A percentile compares a stretch with the other conserved stretches of the same genome.
phyloP scores from a whole-genome alignment of 2,888 invertebrate genomes.

The Pristionchus arcanus region DNA sequence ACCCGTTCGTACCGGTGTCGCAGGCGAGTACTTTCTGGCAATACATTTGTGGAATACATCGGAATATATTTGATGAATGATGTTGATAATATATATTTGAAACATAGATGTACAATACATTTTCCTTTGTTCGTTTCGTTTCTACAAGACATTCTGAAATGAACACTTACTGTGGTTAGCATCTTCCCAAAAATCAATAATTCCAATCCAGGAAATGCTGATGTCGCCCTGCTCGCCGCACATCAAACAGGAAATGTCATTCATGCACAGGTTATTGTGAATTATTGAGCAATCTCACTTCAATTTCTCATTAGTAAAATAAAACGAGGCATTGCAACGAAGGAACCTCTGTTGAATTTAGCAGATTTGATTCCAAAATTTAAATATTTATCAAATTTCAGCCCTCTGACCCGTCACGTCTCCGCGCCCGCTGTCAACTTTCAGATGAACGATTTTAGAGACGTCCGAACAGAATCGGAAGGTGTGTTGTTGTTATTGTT shows the following conservation, averaged over 20 bases:
- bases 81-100: no score
- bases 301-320: no score
- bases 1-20: neutral
- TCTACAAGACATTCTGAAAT: no score
- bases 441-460: slow-evolving; percentile 41
- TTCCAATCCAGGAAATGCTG: neutral
- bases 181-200: neutral
- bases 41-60: no score
- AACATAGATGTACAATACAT: no score
- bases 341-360: no score
- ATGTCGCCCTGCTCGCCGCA: slow-evolving; percentile 38
- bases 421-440: slow-evolving; percentile 40
- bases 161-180: no score
- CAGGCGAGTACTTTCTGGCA: neutral
- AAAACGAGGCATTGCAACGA: no score
- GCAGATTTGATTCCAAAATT: neutral
- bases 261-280: slow-evolving; percentile 12
- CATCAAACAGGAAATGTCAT: slow-evolving; percentile 33
- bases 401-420: slow-evolving; percentile 38
- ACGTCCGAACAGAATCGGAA: slow-evolving; percentile 5
- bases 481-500: neutral
- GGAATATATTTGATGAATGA: no score
- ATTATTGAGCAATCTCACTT: neutral
- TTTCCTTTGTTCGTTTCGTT: no score
- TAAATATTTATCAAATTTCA: neutral